Conservation (phyloP, 2,888 invertebrate species). For the Trachelus stipa region DNA sequence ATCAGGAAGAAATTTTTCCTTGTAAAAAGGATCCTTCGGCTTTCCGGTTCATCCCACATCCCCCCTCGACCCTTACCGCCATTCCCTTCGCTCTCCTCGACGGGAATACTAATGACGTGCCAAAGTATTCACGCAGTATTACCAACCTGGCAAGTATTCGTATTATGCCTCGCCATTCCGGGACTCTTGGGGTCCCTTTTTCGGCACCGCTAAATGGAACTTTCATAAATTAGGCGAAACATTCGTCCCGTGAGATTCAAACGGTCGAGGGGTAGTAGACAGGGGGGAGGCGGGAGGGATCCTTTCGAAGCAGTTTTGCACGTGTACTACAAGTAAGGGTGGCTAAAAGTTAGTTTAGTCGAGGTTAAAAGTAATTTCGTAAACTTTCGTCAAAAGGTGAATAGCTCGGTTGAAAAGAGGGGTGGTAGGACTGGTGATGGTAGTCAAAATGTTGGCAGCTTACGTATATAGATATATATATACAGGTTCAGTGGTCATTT, state of each 20-base stretch:
- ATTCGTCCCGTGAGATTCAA: background rate
- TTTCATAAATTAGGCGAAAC: slow-evolving; percentile 8
- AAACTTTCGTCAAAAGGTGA: background rate
- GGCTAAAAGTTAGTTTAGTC: background rate
- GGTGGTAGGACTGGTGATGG: background rate
- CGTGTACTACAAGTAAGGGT: background rate
- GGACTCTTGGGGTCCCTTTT: slow-evolving; percentile 2
- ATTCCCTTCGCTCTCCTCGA: slow-evolving; percentile 7
- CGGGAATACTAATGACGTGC: slow-evolving; percentile 5
- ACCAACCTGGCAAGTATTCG: background rate
- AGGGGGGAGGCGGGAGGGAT: background rate
- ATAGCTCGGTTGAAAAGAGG: background rate
- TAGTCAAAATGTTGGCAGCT: background rate
- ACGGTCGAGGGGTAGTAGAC: background rate
- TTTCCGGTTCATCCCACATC: background rate
- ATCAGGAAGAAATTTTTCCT: background rate
- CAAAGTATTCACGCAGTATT: background rate
- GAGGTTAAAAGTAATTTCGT: background rate
- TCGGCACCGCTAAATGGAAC: background rate
- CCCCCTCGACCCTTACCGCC: background rate
- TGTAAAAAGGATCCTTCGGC: background rate
- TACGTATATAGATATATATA: background rate
- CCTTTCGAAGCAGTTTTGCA: background rate
- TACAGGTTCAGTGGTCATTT: no score
- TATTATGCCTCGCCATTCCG: background rate